Evolutionary conservation across 2,888 invertebrate genomes (phyloP).

Genomic region (Steinernema carpocapsae): DNA sequence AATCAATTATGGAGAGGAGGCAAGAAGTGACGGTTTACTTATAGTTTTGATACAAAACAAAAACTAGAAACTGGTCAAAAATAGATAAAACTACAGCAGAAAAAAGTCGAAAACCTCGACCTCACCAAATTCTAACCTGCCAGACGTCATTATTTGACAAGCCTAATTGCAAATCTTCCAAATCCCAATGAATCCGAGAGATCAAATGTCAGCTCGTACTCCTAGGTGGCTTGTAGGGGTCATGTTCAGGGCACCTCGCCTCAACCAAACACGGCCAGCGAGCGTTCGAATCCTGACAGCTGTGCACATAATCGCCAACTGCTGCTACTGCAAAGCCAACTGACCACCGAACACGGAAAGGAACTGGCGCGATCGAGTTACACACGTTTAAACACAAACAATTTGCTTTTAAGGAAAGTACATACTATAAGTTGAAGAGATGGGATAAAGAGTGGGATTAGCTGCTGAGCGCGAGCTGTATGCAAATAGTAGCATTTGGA

Average conservation of each 20-base stretch:
- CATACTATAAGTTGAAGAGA: too few species aligned
- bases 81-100: too few species aligned
- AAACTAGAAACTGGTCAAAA: too few species aligned
- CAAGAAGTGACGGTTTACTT: too few species aligned
- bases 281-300: constrained; percentile 2
- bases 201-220: constrained; percentile 13
- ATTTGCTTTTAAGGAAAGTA: background rate
- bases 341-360: background rate
- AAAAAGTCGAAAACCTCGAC: too few species aligned
- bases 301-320: constrained; percentile 22
- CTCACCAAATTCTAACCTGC: too few species aligned
- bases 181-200: background rate
- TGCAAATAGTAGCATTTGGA: too few species aligned
- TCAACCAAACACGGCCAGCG: background rate
- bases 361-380: constrained; percentile 1
- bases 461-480: too few species aligned
- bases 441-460: too few species aligned
- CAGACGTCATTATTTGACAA: constrained; percentile 5
- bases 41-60: too few species aligned
- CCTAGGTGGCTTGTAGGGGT: background rate
- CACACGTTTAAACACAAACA: background rate
- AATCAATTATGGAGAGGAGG: too few species aligned
- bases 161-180: constrained; percentile 11
- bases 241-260: background rate
- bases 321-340: too few species aligned